A percentile compares a stretch with the other conserved stretches of the same genome.
Conservation (phyloP, 2,113 vertebrate species). For the Malurus elegans region DNA sequence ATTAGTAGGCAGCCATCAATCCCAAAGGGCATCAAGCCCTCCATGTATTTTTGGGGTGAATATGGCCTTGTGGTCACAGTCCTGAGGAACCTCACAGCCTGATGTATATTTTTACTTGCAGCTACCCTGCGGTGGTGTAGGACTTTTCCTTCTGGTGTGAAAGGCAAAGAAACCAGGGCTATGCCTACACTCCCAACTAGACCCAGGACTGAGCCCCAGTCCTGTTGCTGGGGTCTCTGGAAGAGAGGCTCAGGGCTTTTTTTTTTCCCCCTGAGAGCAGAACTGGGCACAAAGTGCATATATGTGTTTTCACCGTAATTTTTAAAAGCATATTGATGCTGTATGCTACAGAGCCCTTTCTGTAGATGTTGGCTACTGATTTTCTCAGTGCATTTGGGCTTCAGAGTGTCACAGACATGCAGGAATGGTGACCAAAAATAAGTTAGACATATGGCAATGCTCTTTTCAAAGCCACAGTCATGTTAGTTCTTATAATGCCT, state of each 20-base stretch:
- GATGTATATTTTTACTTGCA: neutral
- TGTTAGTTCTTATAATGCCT: neutral
- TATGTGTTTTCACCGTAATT: neutral
- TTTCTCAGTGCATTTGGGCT: neutral
- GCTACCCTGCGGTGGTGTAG: fast-evolving
- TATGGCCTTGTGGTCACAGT: fast-evolving
- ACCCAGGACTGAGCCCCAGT: neutral
- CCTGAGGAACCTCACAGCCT: neutral
- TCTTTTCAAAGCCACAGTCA: neutral
- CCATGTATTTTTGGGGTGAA: neutral
- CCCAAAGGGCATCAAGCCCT: neutral
- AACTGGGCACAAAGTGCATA: neutral
- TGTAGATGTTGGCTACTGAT: neutral
- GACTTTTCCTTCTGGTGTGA: neutral
- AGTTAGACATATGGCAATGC: neutral
- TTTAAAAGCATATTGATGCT: neutral
- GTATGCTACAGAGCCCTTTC: neutral
- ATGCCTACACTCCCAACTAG: neutral
- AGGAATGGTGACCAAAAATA: neutral
- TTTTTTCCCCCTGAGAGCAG: neutral
- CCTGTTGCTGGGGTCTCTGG: neutral
- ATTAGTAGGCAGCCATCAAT: neutral
- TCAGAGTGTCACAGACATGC: neutral
- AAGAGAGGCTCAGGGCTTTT: neutral
- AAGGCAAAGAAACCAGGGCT: neutral